Evolutionary conservation across 2,888 invertebrate species (phyloP).

Genomic region (Antitype chi): DNA sequence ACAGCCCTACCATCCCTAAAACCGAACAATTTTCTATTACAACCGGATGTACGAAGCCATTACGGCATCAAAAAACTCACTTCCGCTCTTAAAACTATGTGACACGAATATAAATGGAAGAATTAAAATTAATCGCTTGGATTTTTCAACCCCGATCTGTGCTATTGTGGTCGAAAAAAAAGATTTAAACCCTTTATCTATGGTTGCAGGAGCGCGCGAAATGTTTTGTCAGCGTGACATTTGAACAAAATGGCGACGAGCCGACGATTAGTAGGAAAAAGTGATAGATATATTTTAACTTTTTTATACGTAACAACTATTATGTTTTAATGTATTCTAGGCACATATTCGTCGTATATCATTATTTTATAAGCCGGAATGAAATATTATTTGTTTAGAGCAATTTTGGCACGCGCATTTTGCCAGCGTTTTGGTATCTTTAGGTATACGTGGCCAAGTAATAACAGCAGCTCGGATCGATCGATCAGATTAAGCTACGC

Average conservation of each 20-base stretch:
- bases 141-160: slow-evolving; percentile 72
- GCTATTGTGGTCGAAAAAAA: slow-evolving; percentile 63
- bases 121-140: slow-evolving; percentile 78
- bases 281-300: slow-evolving; percentile 12
- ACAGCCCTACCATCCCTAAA: slow-evolving; percentile 62
- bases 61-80: slow-evolving; percentile 78
- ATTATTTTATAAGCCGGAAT: slow-evolving; percentile 1
- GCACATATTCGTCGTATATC: slow-evolving; percentile 39
- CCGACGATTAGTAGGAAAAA: slow-evolving; percentile 64
- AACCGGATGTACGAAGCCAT: slow-evolving; percentile 83
- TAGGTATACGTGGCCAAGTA: not conserved
- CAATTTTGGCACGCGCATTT: not conserved
- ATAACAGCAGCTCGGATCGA: no score
- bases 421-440: not conserved
- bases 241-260: slow-evolving; percentile 76
- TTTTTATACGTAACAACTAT: not conserved
- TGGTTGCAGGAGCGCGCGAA: slow-evolving; percentile 80
- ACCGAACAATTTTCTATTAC: slow-evolving; percentile 73
- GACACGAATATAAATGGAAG: slow-evolving; percentile 85
- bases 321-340: slow-evolving; percentile 48
- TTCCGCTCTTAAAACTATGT: slow-evolving; percentile 83
- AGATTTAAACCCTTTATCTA: slow-evolving; percentile 82
- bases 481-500: no score
- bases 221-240: slow-evolving; percentile 82
- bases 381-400: slow-evolving; percentile 12